These are phyloP conservation scores for Eulemur mongoz DNA, from an alignment of 2,797 vertebrate genomes.

Conservation along the genomic window DNA sequence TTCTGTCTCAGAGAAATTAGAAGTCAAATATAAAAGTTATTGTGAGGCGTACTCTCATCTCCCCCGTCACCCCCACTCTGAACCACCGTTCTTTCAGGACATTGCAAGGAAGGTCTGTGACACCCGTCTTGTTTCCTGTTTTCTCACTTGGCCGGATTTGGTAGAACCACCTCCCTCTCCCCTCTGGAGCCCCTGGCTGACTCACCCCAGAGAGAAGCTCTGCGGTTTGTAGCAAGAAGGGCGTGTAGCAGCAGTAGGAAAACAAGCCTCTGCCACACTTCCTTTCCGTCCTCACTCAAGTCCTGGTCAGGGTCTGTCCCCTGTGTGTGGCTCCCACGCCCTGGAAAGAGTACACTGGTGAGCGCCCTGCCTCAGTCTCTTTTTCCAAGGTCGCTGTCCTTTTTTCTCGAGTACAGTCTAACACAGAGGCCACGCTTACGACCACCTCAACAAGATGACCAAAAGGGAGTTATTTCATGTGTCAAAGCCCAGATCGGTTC, in stretches of 20 bases:
- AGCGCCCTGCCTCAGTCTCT: background rate
- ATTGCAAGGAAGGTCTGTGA: fast-evolving
- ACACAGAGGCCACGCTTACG: background rate
- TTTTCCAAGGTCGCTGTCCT: background rate
- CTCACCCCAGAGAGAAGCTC: background rate
- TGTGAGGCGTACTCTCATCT: background rate
- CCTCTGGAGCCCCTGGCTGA: background rate
- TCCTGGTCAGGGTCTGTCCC: background rate
- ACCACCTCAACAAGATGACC: background rate
- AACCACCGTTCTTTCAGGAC: background rate
- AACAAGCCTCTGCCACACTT: background rate
- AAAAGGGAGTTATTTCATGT: background rate
- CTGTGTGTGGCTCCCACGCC: background rate
- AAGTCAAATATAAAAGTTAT: background rate
- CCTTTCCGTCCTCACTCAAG: background rate
- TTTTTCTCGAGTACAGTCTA: background rate
- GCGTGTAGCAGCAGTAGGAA: background rate
- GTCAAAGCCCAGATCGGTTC: background rate
- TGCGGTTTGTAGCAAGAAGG: background rate
- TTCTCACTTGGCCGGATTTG: background rate
- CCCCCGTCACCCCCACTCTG: background rate
- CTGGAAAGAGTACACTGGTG: background rate
- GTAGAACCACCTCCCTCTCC: background rate
- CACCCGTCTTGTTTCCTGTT: background rate
- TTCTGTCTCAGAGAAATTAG: background rate